Percentiles rank a stretch among this genome's conserved stretches.
Evolutionary conservation across 2,797 vertebrate genomes (phyloP).

Genomic region (Telmatherina bonti): DNA sequence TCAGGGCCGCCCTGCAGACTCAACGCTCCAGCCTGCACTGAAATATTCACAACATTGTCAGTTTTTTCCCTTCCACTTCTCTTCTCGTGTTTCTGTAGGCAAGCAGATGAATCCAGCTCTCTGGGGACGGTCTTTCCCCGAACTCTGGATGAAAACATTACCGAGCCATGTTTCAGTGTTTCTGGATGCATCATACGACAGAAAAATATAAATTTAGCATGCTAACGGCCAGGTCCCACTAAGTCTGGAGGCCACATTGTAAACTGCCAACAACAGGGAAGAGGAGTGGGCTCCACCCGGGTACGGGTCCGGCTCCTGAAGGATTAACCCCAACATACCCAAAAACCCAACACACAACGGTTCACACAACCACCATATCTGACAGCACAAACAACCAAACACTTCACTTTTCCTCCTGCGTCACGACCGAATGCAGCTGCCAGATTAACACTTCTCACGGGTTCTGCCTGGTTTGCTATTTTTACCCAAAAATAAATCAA

Average conservation of each 20-base stretch:
- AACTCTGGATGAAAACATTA: conserved; percentile 17
- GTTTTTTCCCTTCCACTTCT: neutral
- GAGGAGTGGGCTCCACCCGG: neutral
- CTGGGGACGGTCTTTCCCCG: conserved; percentile 8
- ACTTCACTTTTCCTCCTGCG: too few relatives aligned
- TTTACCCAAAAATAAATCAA: too few relatives aligned
- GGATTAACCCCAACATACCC: too few relatives aligned
- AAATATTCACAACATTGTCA: conserved; percentile 9
- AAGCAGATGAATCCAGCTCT: conserved; percentile 24
- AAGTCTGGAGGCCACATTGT: neutral
- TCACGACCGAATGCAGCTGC: too few relatives aligned
- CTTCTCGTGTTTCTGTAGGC: conserved; percentile 3
- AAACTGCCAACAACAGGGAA: neutral
- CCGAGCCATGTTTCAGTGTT: conserved; percentile 6
- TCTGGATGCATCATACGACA: neutral
- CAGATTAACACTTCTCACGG: too few relatives aligned
- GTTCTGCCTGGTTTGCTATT: too few relatives aligned
- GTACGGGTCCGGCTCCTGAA: neutral
- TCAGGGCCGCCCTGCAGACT: conserved; percentile 22
- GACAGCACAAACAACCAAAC: too few relatives aligned
- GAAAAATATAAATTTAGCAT: conserved; percentile 1
- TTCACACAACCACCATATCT: too few relatives aligned
- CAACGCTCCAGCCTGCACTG: neutral
- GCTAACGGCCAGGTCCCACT: conserved; percentile 1
- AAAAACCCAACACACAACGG: too few relatives aligned